These are phyloP conservation scores for Cantharis flavilabris DNA, from an alignment of 2,888 invertebrate genomes.

Conservation along the genomic window DNA sequence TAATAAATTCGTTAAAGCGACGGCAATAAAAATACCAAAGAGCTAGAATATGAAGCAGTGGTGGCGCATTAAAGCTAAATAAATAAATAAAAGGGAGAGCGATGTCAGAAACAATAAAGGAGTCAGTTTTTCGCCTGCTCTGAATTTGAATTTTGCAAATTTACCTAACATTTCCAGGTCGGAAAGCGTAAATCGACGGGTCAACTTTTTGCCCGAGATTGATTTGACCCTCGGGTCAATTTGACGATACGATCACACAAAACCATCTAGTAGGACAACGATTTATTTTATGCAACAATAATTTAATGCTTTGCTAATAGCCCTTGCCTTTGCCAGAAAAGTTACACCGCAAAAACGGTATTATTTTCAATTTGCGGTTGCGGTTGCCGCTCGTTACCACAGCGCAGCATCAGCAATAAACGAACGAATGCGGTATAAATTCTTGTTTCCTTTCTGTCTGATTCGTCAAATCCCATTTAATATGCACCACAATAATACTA, in stretches of 20 bases:
- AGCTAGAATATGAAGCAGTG: conserved; percentile 27
- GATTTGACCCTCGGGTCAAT: background rate
- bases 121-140: conserved; percentile 39
- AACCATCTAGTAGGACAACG: background rate
- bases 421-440: conserved; percentile 43
- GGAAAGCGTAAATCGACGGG: background rate
- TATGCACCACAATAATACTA: background rate
- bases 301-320: conserved; percentile 22
- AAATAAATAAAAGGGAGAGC: conserved; percentile 46
- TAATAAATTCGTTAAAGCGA: conserved; percentile 41
- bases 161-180: background rate
- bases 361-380: conserved; percentile 51
- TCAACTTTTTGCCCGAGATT: background rate
- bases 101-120: conserved; percentile 47
- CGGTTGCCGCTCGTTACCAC: conserved; percentile 41
- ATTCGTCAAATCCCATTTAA: conserved; percentile 20
- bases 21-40: conserved; percentile 21
- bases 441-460: conserved; percentile 36
- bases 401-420: conserved; percentile 47
- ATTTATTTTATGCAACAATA: background rate
- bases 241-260: background rate
- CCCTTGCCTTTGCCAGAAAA: conserved; percentile 29
- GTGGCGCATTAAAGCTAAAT: conserved; percentile 46
- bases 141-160: background rate
- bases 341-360: conserved; percentile 44